Percentiles rank a stretch among this genome's conserved stretches.
These are phyloP conservation scores for Ceratoteleas bidentatus DNA, from an alignment of 1,140 invertebrate genomes.

Conservation along the genomic window DNA sequence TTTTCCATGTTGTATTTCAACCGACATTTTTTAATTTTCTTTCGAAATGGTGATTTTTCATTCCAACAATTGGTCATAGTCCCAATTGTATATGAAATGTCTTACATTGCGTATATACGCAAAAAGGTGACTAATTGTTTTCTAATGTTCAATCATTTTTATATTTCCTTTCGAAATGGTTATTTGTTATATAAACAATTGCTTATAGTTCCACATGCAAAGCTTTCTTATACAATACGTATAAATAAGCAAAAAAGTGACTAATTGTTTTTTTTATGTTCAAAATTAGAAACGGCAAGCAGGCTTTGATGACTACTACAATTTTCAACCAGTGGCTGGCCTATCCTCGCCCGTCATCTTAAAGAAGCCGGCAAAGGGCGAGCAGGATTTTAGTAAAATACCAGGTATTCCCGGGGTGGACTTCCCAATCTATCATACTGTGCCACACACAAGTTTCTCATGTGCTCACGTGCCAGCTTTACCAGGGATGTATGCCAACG, in stretches of 20 bases:
- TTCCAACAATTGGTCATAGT: no score
- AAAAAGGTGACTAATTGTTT: no score
- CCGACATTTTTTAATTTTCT: no score
- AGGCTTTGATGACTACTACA: slow-evolving; percentile 64
- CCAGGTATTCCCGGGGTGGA: slow-evolving; percentile 89
- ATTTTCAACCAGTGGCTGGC: slow-evolving; percentile 64
- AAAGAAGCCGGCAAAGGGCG: slow-evolving; percentile 81
- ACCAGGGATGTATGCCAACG: slow-evolving; percentile 93
- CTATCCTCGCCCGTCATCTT: slow-evolving; percentile 60
- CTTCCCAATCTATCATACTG: slow-evolving; percentile 88
- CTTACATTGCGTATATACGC: no score
- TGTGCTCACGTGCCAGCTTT: slow-evolving; percentile 88
- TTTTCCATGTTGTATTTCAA: no score
- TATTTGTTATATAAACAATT: no score
- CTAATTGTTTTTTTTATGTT: neutral
- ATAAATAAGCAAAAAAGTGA: neutral
- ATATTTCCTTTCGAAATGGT: no score
- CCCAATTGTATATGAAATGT: no score
- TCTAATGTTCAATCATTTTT: no score
- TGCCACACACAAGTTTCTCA: slow-evolving; percentile 90
- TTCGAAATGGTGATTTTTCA: no score
- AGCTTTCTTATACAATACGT: no score
- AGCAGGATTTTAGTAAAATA: slow-evolving; percentile 89
- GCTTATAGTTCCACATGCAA: no score
- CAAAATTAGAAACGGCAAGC: slow-evolving; percentile 60